Base-by-base conservation (phyloP, 2,888 invertebrate species). In the Drosophila mayaguana region DNA sequence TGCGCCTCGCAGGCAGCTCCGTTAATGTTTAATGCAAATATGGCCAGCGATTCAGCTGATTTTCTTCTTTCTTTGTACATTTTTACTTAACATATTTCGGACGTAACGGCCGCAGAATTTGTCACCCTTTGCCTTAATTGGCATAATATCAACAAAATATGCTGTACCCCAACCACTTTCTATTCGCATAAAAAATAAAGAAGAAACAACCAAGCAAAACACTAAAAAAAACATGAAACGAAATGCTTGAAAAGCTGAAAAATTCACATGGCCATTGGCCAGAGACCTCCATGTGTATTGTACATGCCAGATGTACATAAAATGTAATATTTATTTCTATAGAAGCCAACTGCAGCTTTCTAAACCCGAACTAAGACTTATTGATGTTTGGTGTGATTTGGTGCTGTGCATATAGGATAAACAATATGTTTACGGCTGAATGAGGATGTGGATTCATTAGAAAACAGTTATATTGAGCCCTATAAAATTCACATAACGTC, bases 21-120 rank as follows among this genome's bases (percentile, higher is more conserved):
- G 89, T 88, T 88, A 89, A 85, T 88, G 80, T 82, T 75, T 75
- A 88, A 88, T 89, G 89, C 84, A 85, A 85, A 85, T 84, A 85
- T 50, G n/a, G 25, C 54, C 38, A 54, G 18, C 56, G 69, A 70
- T 50, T 65, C 36, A 38, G 48, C 18, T 45, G 57, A 63, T 50
- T 55, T 64, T 28, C 55, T 18, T 25, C 46, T 38, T 50, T 45
- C n/a, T 61, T 48, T 75, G 36, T 42, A 53, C 51, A 59, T 55
- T 75, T 76, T 76, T 48, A 50, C 18, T 48, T 50, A 70, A 62
- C 69, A 71, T 63, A 72, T 42, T 56, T 71, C 59, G 42, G 56
- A 71, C 65, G 56, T 65, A 76, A 80, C 53, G 72, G 54, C 60
- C 57, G 45, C 54, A 76, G 76, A 80, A 77, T 77, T 77, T 77